phyloP scores from a whole-genome alignment of 2,888 invertebrate species.

The Limulus polyphemus region DNA sequence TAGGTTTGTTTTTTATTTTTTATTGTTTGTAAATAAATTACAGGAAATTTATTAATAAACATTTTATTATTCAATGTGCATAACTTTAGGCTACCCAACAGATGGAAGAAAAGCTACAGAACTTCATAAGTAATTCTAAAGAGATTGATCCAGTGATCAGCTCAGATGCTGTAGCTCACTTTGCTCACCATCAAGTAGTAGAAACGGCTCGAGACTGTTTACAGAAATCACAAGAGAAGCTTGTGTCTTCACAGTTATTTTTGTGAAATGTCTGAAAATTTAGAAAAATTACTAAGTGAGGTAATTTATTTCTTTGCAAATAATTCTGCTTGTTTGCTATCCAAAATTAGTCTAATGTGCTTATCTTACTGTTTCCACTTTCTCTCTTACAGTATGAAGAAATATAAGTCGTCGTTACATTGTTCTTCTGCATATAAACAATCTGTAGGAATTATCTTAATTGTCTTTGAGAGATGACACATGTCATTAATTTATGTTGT shows the following conservation, averaged over 20 bases:
- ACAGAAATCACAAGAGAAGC: constrained; percentile 85
- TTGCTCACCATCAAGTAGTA: constrained; percentile 80
- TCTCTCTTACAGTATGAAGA: no score
- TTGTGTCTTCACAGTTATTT: constrained; percentile 93
- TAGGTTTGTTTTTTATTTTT: no score
- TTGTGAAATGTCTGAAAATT: constrained; percentile 93
- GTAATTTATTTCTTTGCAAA: constrained; percentile 41
- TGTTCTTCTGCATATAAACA: no score
- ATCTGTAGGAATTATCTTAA: no score
- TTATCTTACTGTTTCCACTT: background rate
- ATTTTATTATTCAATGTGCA: no score
- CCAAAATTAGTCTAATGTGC: constrained; percentile 25
- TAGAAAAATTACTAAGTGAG: constrained; percentile 76
- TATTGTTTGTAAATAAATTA: no score
- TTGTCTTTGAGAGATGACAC: no score
- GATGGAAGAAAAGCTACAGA: constrained; percentile 82
- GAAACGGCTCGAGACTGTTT: constrained; percentile 95
- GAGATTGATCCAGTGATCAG: constrained; percentile 32
- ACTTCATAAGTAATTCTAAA: constrained; percentile 66
- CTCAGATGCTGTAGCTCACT: constrained; percentile 65
- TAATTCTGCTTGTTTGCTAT: no score
- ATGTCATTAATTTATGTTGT: no score
- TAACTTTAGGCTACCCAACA: constrained; percentile 67
- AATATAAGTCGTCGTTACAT: no score
- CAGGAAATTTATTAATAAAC: no score